Percentiles rank a stretch among this genome's conserved stretches.
These are phyloP conservation scores for Sander vitreus DNA, from an alignment of 2,113 vertebrate genomes.

Conservation along the genomic window DNA sequence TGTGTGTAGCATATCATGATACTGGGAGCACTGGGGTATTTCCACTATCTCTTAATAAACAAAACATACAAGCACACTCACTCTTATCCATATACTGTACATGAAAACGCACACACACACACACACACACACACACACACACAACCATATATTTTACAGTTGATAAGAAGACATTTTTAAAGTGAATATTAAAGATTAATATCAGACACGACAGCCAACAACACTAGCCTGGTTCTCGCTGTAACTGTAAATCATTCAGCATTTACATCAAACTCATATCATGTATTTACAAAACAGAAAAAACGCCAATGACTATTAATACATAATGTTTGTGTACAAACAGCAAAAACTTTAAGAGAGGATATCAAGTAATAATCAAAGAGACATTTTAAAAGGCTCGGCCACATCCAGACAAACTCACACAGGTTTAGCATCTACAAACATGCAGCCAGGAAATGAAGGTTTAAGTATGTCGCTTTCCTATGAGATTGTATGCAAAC, in stretches of 20 bases:
- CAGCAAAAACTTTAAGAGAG: neutral
- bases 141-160: neutral
- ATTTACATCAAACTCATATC: too few relatives aligned
- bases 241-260: neutral
- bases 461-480: too few relatives aligned
- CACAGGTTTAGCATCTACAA: neutral
- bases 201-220: conserved; percentile 5
- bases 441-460: too few relatives aligned
- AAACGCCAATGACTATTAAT: neutral
- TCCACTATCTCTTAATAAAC: too few relatives aligned
- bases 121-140: neutral
- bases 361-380: neutral
- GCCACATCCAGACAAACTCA: neutral
- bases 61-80: too few relatives aligned
- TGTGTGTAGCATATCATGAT: too few relatives aligned
- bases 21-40: too few relatives aligned
- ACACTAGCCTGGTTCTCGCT: neutral
- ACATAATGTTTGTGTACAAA: neutral
- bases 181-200: conserved; percentile 40
- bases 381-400: neutral
- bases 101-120: neutral
- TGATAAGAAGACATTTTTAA: conserved; percentile 9
- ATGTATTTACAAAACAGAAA: neutral
- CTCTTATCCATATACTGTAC: too few relatives aligned
- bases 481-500: too few relatives aligned